phyloP scores from a whole-genome alignment of 64 coral and sea anemone genomes.

The Porites lutea region DNA sequence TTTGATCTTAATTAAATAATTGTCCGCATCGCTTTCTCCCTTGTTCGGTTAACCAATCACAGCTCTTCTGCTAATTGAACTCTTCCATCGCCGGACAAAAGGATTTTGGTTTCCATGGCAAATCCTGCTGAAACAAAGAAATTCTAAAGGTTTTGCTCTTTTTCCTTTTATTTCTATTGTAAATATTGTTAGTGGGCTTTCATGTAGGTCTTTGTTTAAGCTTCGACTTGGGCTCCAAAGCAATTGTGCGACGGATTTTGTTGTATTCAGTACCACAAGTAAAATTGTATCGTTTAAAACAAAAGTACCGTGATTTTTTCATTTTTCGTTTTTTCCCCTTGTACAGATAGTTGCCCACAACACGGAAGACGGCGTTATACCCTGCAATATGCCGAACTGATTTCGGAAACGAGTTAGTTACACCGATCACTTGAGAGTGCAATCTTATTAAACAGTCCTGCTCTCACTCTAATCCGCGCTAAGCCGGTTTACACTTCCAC shows the following conservation, averaged over 20 bases:
- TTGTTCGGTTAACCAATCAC: conserved; percentile 9
- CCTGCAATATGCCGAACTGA: no score
- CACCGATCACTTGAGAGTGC: neutral
- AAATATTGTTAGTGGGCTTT: conserved; percentile 18
- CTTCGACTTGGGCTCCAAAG: conserved; percentile 17
- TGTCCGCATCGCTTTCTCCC: conserved; percentile 36
- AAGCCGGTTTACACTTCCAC: conserved; percentile 15
- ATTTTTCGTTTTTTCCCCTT: neutral
- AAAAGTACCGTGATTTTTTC: neutral
- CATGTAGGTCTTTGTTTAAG: neutral
- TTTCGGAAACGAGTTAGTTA: no score
- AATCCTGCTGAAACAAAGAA: conserved; percentile 30
- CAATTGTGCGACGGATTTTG: conserved; percentile 42
- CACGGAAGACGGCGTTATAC: no score
- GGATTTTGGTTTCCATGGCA: conserved; percentile 24
- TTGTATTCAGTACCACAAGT: conserved; percentile 34
- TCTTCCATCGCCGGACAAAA: conserved; percentile 8
- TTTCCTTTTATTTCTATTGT: conserved; percentile 14
- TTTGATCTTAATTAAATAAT: conserved; percentile 48
- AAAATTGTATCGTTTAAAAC: conserved; percentile 27
- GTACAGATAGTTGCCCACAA: no score
- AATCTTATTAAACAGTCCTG: neutral
- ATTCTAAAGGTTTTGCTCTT: neutral
- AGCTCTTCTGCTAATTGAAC: conserved; percentile 30
- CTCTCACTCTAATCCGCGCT: conserved; percentile 15